phyloP scores from a whole-genome alignment of 1,140 invertebrate genomes.

The Vanessa atalanta region DNA sequence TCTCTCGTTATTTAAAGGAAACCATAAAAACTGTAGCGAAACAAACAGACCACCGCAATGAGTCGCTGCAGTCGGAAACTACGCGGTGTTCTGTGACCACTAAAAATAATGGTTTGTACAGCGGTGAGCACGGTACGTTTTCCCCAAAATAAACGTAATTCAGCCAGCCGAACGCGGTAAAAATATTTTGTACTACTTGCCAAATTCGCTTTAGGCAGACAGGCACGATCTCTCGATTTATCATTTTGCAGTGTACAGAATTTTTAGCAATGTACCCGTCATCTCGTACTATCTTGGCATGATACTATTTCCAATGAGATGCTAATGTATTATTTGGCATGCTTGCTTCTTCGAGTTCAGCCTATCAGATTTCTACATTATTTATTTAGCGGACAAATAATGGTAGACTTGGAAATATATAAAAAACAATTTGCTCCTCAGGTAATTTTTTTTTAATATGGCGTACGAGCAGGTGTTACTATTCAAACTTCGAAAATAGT shows the following conservation, averaged over 20 bases:
- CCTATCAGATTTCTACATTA: constrained; percentile 60
- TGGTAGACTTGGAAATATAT: neutral
- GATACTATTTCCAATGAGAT: constrained; percentile 16
- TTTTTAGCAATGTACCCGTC: constrained; percentile 1
- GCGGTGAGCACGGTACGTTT: neutral
- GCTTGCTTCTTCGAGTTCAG: constrained; percentile 35
- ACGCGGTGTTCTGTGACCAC: constrained; percentile 56
- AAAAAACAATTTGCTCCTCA: neutral
- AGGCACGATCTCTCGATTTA: neutral
- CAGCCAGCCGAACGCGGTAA: neutral
- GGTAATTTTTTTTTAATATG: neutral
- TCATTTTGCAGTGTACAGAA: constrained; percentile 1
- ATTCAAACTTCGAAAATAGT: neutral
- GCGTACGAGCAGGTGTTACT: constrained; percentile 4
- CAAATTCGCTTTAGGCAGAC: constrained; percentile 4
- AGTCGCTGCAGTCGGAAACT: constrained; percentile 46
- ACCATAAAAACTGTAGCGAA: constrained; percentile 63
- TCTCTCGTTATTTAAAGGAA: constrained; percentile 58
- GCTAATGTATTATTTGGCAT: constrained; percentile 20
- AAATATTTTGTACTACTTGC: neutral
- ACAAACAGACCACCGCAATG: constrained; percentile 72
- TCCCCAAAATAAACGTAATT: constrained; percentile 6
- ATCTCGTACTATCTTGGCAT: constrained; percentile 4
- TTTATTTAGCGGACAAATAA: neutral
- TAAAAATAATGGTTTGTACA: constrained; percentile 50